Evolutionary conservation across 2,888 invertebrate genomes (phyloP).

Genomic region (Amorpha juglandis): DNA sequence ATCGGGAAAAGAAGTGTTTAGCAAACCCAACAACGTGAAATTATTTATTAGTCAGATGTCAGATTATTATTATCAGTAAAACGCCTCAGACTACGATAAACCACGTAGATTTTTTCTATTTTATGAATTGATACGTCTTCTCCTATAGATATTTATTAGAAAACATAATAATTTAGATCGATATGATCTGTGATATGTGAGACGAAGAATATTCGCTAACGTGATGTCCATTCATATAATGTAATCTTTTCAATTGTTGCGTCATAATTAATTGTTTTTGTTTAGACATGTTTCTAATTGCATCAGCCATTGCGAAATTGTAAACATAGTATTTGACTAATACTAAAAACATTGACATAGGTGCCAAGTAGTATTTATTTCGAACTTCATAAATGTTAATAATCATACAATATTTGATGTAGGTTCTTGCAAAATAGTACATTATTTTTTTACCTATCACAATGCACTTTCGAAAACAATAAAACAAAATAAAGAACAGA

Average conservation of each 20-base stretch:
- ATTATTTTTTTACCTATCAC: not conserved
- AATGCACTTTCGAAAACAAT: no score
- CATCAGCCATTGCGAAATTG: conserved; percentile 19
- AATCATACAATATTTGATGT: not conserved
- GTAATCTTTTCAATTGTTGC: conserved; percentile 22
- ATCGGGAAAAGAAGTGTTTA: conserved; percentile 22
- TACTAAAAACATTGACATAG: not conserved
- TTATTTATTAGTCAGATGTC: not conserved
- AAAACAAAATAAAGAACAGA: no score
- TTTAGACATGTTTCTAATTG: conserved; percentile 21
- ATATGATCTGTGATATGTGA: not conserved
- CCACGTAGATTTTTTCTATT: not conserved
- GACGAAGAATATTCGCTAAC: not conserved
- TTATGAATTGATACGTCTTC: not conserved
- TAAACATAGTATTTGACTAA: conserved; percentile 20
- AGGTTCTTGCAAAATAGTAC: no score
- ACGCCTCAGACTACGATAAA: not conserved
- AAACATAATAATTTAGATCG: not conserved
- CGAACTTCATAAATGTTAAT: not conserved
- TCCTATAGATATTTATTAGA: not conserved
- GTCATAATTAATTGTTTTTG: conserved; percentile 18
- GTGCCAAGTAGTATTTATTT: not conserved
- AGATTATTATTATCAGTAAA: no score
- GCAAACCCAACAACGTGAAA: not conserved
- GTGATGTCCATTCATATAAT: conserved; percentile 18